Base-by-base conservation (phyloP, 2,113 vertebrate species). In the Speoplatyrhinus poulsoni region DNA sequence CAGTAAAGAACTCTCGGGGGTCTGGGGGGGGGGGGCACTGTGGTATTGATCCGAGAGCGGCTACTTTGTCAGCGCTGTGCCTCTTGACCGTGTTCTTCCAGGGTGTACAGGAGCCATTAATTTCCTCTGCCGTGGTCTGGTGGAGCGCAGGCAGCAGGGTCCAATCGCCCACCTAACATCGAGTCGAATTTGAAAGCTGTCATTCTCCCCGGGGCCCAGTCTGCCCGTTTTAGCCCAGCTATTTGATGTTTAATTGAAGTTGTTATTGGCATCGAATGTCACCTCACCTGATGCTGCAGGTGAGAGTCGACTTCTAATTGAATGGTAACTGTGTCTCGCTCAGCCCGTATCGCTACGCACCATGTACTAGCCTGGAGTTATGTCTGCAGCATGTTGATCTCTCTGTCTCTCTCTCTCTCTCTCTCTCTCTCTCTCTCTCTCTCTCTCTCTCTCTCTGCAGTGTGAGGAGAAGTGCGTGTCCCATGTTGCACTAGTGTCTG, bases 401-500 rank as follows among this genome's bases (percentile, higher is more conserved):
- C 50, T 50, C 47, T 75, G 62, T 15, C 36, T 41, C 50, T 55
- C 72, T 67, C 60, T 54, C 1, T 58, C 19, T 32, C 56, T 8
- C 17, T 58, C 19, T 12, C 26, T 58, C 3, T 12, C 56, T 58
- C 8, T 58, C 17, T 59, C 2, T 19, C 57, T 59, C 3, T 59
- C 32, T 62, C 50, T 62, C 7, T 56, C 52, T 16, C 12, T 56
- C 41, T 64, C 15, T 60, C 3, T 73, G 12, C 59, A 12, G 67
- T 57, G 55, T 57, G 55, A 95, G 93, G 93, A 92, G 90, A 86
- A 95, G 92, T 90, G 93, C 77, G 92, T 94, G 91, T 90, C 94
- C 92, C 93, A 95, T 94, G 95, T 92, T 94, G 93, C 95, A 96
- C 94, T 98, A 96, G 94, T 95, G 94, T 94, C 87, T 85, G 90